These are phyloP conservation scores for Sesia bembeciformis DNA, from an alignment of 2,888 invertebrate species.

Conservation along the genomic window DNA sequence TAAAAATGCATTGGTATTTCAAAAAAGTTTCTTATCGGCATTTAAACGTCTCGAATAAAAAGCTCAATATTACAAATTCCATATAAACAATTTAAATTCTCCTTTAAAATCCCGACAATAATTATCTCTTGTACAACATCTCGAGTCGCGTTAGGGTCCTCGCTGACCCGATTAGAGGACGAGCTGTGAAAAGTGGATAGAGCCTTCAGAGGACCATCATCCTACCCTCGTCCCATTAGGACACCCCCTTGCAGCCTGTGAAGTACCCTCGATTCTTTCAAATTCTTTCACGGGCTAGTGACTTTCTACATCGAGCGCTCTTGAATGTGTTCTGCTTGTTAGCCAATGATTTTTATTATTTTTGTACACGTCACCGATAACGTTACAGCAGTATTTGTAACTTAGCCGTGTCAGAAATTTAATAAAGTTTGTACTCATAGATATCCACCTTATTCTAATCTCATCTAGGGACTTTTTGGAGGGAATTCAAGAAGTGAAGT, in stretches of 20 bases:
- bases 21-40: too few species aligned
- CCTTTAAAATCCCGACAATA: constrained; percentile 3
- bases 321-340: constrained; percentile 31
- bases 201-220: constrained; percentile 17
- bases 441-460: too few species aligned
- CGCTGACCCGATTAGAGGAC: constrained; percentile 27
- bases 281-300: constrained; percentile 46
- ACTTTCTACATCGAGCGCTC: constrained; percentile 33
- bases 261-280: constrained; percentile 47
- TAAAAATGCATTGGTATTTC: too few species aligned
- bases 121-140: constrained; percentile 15
- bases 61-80: too few species aligned
- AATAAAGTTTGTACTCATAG: too few species aligned
- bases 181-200: constrained; percentile 23
- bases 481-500: too few species aligned
- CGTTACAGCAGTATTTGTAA: too few species aligned
- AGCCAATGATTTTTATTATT: constrained; percentile 18
- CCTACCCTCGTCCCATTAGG: constrained; percentile 36
- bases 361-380: neutral
- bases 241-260: constrained; percentile 33
- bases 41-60: too few species aligned
- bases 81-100: neutral
- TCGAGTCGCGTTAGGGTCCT: constrained; percentile 11
- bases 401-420: too few species aligned
- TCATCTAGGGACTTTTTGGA: too few species aligned